A percentile compares a stretch with the other conserved stretches of the same genome.
Evolutionary conservation across 92 coral and sea anemone species (phyloP).

Genomic region (Epizoanthus scotinus): DNA sequence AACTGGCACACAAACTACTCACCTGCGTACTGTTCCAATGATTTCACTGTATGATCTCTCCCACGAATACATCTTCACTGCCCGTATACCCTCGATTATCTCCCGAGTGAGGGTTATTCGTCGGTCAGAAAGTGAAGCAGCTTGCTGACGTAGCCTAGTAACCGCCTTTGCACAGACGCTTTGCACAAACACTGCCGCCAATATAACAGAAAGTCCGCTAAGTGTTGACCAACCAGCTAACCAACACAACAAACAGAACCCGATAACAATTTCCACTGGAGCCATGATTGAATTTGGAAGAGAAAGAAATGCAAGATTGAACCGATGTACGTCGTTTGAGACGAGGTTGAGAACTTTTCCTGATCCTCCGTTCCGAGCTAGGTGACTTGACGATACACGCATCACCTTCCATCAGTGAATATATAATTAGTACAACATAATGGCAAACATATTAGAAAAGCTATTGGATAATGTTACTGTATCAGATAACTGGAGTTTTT

Average conservation of each 20-base stretch:
- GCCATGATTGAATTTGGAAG: neutral
- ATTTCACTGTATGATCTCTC: neutral
- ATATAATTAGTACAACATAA: no score
- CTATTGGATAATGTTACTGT: no score
- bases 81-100: constrained; percentile 13
- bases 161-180: constrained; percentile 1
- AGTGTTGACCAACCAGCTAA: constrained; percentile 5
- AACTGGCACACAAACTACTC: neutral
- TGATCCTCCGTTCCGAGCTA: neutral
- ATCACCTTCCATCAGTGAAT: neutral
- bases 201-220: constrained; percentile 8
- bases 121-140: constrained; percentile 11
- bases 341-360: constrained; percentile 25
- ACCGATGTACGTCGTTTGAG: constrained; percentile 30
- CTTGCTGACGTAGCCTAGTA: neutral
- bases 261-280: constrained; percentile 3
- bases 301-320: constrained; percentile 2
- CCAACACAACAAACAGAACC: constrained; percentile 4
- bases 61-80: constrained; percentile 31
- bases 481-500: no score
- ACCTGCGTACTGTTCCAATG: constrained; percentile 7
- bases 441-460: no score
- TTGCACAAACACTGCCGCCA: neutral
- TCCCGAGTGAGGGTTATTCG: constrained; percentile 22
- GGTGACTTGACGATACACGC: neutral